Percentiles rank a stretch among this genome's conserved stretches.
These are phyloP conservation scores for zebrafish (Danio rerio) DNA, from an alignment of 2,113 vertebrate genomes.

Conservation along the genomic window DNA sequence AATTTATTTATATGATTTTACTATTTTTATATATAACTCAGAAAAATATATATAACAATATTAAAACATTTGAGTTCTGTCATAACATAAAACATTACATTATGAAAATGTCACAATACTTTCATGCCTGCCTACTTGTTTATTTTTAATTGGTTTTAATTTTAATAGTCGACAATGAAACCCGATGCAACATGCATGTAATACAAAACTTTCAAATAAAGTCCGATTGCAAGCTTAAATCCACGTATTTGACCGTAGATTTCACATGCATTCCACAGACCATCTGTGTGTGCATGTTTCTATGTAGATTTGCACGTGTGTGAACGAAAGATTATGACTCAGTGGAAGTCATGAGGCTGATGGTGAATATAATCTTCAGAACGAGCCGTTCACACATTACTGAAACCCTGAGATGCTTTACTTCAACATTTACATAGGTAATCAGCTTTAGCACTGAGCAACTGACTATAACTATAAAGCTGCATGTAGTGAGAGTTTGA, in stretches of 20 bases:
- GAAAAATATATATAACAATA: no score
- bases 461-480: not conserved
- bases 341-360: not conserved
- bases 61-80: no score
- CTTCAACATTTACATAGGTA: not conserved
- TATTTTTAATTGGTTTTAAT: not conserved
- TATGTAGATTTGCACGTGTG: not conserved
- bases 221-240: not conserved
- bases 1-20: no score
- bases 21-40: no score
- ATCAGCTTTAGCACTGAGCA: slow-evolving; percentile 4
- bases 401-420: not conserved
- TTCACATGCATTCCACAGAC: not conserved
- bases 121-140: not conserved
- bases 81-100: no score
- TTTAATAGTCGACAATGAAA: not conserved
- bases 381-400: not conserved
- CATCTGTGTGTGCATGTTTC: not conserved
- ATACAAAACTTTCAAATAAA: not conserved
- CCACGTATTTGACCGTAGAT: not conserved
- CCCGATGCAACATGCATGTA: slow-evolving; percentile 1
- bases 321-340: slow-evolving; percentile 10
- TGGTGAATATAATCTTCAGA: not conserved
- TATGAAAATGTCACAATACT: no score
- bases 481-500: not conserved